Conservation (phyloP, 2,113 vertebrate genomes). For the Notechis scutatus region DNA sequence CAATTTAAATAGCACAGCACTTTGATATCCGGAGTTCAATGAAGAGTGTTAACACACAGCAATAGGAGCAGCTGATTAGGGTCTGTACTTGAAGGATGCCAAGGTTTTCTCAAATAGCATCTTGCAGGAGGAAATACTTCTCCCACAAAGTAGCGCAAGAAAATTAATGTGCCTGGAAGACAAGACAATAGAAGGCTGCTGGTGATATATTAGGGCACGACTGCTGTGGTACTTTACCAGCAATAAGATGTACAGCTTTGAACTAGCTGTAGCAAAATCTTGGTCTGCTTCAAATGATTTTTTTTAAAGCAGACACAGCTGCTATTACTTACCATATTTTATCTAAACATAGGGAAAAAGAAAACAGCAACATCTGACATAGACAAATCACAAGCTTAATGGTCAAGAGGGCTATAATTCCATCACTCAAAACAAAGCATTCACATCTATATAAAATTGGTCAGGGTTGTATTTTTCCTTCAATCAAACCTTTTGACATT, state of each 20-base stretch:
- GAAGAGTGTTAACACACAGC: slow-evolving; percentile 54
- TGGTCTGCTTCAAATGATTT: slow-evolving; percentile 67
- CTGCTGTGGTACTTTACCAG: slow-evolving; percentile 77
- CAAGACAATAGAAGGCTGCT: slow-evolving; percentile 59
- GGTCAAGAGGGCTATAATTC: slow-evolving; percentile 67
- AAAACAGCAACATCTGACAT: slow-evolving; percentile 70
- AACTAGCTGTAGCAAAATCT: slow-evolving; percentile 67
- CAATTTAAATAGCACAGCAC: slow-evolving; percentile 67
- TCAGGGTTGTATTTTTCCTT: slow-evolving; percentile 42
- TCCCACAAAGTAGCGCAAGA: slow-evolving; percentile 56
- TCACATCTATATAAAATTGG: slow-evolving; percentile 51
- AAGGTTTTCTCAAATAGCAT: slow-evolving; percentile 53
- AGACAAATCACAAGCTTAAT: slow-evolving; percentile 57
- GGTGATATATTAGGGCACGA: slow-evolving; percentile 56
- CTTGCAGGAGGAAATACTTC: slow-evolving; percentile 52
- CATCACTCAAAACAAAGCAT: slow-evolving; percentile 40
- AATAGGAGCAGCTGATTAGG: slow-evolving; percentile 49
- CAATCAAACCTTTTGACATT: slow-evolving; percentile 58
- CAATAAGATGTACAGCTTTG: slow-evolving; percentile 76
- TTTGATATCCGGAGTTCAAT: slow-evolving; percentile 66
- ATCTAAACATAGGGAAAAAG: slow-evolving; percentile 70
- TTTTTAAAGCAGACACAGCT: slow-evolving; percentile 74
- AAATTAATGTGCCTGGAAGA: slow-evolving; percentile 52
- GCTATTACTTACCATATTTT: slow-evolving; percentile 76
- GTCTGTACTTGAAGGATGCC: slow-evolving; percentile 58